Evolutionary conservation across 2,888 invertebrate genomes (phyloP).

Genomic region (Mythimna impura): DNA sequence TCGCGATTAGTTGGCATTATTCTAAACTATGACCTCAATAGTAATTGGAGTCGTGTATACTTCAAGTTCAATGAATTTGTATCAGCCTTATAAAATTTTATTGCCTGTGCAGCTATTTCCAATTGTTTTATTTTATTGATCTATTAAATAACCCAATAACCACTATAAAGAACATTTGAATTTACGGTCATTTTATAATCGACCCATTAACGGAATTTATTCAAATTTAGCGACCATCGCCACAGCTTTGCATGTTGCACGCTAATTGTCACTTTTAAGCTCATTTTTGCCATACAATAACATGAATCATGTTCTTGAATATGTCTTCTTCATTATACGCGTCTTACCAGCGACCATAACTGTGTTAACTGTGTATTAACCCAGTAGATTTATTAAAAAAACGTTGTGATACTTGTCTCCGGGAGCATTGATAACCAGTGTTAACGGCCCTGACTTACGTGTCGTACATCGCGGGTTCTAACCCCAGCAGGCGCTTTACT

Average conservation of each 20-base stretch:
- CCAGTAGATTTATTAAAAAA: constrained; percentile 13
- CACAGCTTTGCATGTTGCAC: constrained; percentile 39
- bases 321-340: constrained; percentile 38
- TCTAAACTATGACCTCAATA: constrained; percentile 61
- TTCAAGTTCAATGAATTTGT: constrained; percentile 66
- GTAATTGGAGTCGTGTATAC: constrained; percentile 63
- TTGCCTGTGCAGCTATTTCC: constrained; percentile 56
- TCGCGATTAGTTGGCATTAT: constrained; percentile 55
- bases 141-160: constrained; percentile 60
- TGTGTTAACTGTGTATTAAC: neutral
- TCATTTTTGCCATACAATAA: constrained; percentile 45
- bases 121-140: constrained; percentile 62
- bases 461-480: no score
- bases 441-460: no score
- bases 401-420: no score
- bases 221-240: constrained; percentile 25
- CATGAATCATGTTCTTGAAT: constrained; percentile 44
- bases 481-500: no score
- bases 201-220: constrained; percentile 41
- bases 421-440: no score
- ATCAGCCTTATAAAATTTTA: constrained; percentile 62
- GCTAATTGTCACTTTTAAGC: constrained; percentile 56
- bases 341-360: constrained; percentile 17
- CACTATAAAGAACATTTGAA: constrained; percentile 48
- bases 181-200: constrained; percentile 48